Evolutionary conservation across 2,888 invertebrate species (phyloP).

Genomic region (Xestoiulus laeticollis): DNA sequence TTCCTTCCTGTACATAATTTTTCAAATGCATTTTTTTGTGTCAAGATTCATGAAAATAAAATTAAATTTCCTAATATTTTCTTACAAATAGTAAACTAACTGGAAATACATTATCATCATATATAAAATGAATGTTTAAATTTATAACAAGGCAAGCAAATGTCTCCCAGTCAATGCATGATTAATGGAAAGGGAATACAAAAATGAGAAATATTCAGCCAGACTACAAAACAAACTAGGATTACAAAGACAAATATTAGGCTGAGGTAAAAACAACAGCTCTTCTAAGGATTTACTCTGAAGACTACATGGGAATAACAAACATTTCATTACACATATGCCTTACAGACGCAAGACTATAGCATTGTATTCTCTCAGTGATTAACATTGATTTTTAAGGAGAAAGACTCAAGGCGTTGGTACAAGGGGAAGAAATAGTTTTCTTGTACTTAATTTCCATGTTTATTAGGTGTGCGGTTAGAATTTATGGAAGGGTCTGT

Average conservation of each 20-base stretch:
- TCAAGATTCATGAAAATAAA: no score
- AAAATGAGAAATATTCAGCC: not conserved
- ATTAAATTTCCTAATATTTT: not conserved
- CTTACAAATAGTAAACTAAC: not conserved
- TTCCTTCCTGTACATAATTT: no score
- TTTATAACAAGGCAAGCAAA: no score
- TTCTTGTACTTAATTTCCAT: not conserved
- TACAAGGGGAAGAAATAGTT: not conserved
- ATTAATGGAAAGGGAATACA: not conserved
- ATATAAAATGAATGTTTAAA: not conserved
- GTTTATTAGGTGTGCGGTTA: not conserved
- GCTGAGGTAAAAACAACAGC: not conserved
- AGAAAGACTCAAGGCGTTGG: not conserved
- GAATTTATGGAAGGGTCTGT: not conserved
- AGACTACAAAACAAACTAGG: not conserved
- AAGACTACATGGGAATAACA: not conserved
- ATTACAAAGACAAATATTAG: slow-evolving; percentile 9
- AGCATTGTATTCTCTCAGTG: not conserved
- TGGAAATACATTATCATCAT: not conserved
- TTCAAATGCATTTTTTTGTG: no score
- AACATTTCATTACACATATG: not conserved
- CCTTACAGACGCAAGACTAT: not conserved
- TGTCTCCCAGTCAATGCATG: not conserved
- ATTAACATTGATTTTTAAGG: slow-evolving; percentile 13
- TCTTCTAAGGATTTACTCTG: not conserved